Evolutionary conservation across 2,797 vertebrate genomes (phyloP).

Genomic region (Siniperca undulata): DNA sequence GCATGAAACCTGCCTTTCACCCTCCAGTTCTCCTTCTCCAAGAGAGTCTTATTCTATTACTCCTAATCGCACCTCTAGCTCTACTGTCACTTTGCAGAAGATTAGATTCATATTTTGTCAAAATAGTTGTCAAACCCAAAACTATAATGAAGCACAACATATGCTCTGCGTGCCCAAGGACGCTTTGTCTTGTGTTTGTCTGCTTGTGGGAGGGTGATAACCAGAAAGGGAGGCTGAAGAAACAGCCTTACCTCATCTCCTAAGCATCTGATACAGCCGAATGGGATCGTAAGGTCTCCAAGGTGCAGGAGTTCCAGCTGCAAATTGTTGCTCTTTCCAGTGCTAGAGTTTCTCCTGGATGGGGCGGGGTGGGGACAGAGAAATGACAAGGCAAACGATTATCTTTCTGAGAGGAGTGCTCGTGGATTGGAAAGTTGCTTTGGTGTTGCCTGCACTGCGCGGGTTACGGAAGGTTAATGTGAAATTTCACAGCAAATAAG

Average conservation of each 20-base stretch:
- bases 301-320: constrained; percentile 62
- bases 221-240: constrained; percentile 50
- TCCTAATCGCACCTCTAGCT: constrained; percentile 53
- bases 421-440: constrained; percentile 72
- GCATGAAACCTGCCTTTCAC: constrained; percentile 24
- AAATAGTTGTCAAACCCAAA: constrained; percentile 61
- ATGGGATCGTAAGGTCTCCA: constrained; percentile 77
- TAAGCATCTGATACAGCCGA: constrained; percentile 70
- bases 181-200: constrained; percentile 35
- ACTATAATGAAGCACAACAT: constrained; percentile 45
- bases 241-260: constrained; percentile 75
- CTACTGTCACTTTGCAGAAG: constrained; percentile 44
- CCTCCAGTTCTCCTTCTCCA: constrained; percentile 8
- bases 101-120: constrained; percentile 65
- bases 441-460: constrained; percentile 55
- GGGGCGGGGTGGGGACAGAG: background rate
- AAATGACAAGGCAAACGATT: constrained; percentile 81
- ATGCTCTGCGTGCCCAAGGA: constrained; percentile 30
- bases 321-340: constrained; percentile 77
- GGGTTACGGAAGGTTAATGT: constrained; percentile 81
- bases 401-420: constrained; percentile 70
- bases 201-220: constrained; percentile 70
- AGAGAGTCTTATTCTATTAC: constrained; percentile 66
- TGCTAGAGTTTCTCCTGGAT: constrained; percentile 70
- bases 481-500: constrained; percentile 79